phyloP scores from a whole-genome alignment of 2,888 invertebrate species.

The Saturnia pavonia region DNA sequence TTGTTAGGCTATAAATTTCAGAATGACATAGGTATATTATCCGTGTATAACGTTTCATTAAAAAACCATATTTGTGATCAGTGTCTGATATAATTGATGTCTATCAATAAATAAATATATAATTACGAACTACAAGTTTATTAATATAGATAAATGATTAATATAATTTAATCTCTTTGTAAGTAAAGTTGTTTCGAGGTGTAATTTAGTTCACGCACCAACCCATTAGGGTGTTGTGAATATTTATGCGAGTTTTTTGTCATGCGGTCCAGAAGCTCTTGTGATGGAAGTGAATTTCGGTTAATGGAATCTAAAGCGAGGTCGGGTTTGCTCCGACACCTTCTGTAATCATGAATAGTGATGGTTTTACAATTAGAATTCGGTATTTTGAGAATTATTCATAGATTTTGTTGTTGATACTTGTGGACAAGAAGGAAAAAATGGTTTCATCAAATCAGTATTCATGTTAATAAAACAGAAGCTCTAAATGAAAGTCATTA shows the following conservation, averaged over 20 bases:
- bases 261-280: not conserved
- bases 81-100: no score
- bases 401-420: not conserved
- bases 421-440: no score
- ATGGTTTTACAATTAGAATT: not conserved
- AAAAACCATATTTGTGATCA: no score
- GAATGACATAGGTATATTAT: no score
- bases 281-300: not conserved
- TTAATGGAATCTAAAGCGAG: not conserved
- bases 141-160: no score
- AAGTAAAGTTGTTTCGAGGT: not conserved
- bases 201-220: not conserved
- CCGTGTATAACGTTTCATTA: no score
- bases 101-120: no score
- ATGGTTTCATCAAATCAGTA: no score
- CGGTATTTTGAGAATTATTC: not conserved
- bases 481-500: no score
- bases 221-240: not conserved
- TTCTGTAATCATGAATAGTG: not conserved
- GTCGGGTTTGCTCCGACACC: not conserved
- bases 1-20: no score
- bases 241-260: conserved; percentile 4
- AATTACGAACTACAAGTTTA: no score
- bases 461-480: no score
- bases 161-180: not conserved